A percentile compares a stretch with the other conserved stretches of the same genome.
phyloP scores from a whole-genome alignment of 2,888 invertebrate genomes.

The Pinctada fucata region DNA sequence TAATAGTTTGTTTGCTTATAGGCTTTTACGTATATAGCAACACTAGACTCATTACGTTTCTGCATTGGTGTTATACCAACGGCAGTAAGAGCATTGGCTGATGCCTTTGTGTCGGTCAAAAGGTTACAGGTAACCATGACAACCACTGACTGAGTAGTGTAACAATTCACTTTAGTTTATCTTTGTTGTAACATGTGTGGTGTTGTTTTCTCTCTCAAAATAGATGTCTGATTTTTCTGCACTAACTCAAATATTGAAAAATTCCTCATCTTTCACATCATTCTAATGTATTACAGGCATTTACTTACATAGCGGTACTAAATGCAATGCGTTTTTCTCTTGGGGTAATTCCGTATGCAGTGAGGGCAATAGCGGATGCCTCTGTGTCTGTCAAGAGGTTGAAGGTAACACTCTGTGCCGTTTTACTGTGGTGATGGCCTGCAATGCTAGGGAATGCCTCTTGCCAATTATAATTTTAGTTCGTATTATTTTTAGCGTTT shows the following conservation, averaged over 20 bases:
- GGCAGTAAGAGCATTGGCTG: slow-evolving; percentile 63
- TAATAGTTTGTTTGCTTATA: slow-evolving; percentile 40
- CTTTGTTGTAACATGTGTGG: no score
- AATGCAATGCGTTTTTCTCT: slow-evolving; percentile 66
- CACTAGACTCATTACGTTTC: slow-evolving; percentile 66
- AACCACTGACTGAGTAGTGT: no score
- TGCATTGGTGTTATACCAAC: slow-evolving; percentile 62
- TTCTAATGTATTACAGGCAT: slow-evolving; percentile 58
- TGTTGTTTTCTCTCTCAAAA: no score
- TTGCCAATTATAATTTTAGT: no score
- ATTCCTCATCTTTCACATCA: no score
- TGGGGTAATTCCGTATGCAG: slow-evolving; percentile 61
- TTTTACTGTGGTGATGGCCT: not conserved
- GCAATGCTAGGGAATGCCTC: no score
- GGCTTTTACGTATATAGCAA: slow-evolving; percentile 69
- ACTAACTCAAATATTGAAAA: no score
- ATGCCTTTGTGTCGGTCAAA: slow-evolving; percentile 62
- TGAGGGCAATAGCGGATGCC: slow-evolving; percentile 66
- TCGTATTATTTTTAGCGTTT: no score
- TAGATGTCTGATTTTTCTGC: no score
- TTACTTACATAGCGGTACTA: slow-evolving; percentile 66
- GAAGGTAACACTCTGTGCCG: slow-evolving; percentile 54
- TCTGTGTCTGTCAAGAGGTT: slow-evolving; percentile 62
- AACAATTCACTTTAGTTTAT: no score
- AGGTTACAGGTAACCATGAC: slow-evolving; percentile 60